Percentiles rank a stretch among this genome's conserved stretches.
These are phyloP conservation scores for Hirundichthys speculiger DNA, from an alignment of 2,113 vertebrate genomes.

Conservation along the genomic window DNA sequence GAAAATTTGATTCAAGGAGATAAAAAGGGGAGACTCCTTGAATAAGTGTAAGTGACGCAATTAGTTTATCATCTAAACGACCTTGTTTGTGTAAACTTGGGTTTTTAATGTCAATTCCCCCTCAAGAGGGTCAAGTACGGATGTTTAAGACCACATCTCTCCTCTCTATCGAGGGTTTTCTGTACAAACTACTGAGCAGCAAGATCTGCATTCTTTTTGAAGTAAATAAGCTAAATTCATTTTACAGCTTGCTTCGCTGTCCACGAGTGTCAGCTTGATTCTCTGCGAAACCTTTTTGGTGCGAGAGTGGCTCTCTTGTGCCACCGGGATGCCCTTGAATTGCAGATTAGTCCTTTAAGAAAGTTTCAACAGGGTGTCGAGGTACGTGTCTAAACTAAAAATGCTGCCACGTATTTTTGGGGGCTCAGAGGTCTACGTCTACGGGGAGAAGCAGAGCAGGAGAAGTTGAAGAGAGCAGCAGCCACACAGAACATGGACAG, in stretches of 20 bases:
- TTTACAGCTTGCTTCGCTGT: constrained; percentile 2
- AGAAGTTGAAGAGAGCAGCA: constrained; percentile 86
- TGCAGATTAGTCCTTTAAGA: too few species aligned
- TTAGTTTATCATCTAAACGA: too few species aligned
- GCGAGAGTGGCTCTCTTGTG: not conserved
- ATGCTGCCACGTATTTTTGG: constrained; percentile 33
- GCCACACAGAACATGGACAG: constrained; percentile 94
- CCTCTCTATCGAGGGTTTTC: not conserved
- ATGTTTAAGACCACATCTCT: not conserved
- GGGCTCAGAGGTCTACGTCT: constrained; percentile 55
- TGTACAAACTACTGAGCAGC: not conserved
- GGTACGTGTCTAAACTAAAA: constrained; percentile 25
- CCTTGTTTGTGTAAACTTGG: too few species aligned
- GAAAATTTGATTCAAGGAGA: not conserved
- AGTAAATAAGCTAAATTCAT: constrained; percentile 7
- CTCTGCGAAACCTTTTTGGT: not conserved
- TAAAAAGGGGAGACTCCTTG: too few species aligned
- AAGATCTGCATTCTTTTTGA: not conserved
- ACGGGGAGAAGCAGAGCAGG: constrained; percentile 74
- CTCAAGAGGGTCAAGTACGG: not conserved
- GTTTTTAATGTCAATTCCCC: constrained; percentile 17
- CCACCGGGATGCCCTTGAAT: too few species aligned
- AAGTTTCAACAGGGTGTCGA: too few species aligned
- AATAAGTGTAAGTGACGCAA: too few species aligned
- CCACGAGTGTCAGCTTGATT: not conserved